Conservation (phyloP, 30 jellyfish, hydroid and myxozoan genomes). For the Turritopsis rubra region DNA sequence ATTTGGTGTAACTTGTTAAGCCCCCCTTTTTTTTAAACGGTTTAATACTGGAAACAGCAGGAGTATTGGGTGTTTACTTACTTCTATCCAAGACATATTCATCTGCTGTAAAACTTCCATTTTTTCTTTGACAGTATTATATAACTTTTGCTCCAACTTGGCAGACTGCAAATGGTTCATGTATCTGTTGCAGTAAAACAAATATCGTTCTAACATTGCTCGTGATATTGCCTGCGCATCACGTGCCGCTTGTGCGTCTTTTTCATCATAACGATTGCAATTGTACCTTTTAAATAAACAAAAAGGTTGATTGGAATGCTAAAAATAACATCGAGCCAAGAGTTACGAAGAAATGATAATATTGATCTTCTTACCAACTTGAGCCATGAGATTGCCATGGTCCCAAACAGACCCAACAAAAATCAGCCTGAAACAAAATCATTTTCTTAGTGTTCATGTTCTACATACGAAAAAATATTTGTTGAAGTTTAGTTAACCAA, state of each 20-base stretch:
- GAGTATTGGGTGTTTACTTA: constrained; percentile 24
- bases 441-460: too few relatives aligned
- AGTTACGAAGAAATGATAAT: too few relatives aligned
- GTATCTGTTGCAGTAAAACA: constrained; percentile 93
- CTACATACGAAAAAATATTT: too few relatives aligned
- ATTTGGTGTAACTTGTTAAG: too few relatives aligned
- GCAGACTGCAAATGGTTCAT: constrained; percentile 96
- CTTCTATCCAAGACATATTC: constrained; percentile 99
- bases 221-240: constrained; percentile 97
- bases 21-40: too few relatives aligned
- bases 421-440: constrained; percentile 60
- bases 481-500: too few relatives aligned
- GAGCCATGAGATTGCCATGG: constrained; percentile 99
- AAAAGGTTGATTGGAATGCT: neutral
- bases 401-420: constrained; percentile 99
- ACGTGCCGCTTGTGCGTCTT: constrained; percentile 97
- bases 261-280: constrained; percentile 92
- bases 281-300: constrained; percentile 62
- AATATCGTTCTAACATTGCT: constrained; percentile 78
- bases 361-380: constrained; percentile 93
- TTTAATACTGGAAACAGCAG: too few relatives aligned
- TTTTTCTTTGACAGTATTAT: constrained; percentile 57
- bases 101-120: constrained; percentile 93
- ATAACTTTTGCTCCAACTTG: constrained; percentile 76
- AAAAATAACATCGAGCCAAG: too few relatives aligned